Evolutionary conservation across 2,888 invertebrate genomes (phyloP).

Genomic region (Drosophila merina): DNA sequence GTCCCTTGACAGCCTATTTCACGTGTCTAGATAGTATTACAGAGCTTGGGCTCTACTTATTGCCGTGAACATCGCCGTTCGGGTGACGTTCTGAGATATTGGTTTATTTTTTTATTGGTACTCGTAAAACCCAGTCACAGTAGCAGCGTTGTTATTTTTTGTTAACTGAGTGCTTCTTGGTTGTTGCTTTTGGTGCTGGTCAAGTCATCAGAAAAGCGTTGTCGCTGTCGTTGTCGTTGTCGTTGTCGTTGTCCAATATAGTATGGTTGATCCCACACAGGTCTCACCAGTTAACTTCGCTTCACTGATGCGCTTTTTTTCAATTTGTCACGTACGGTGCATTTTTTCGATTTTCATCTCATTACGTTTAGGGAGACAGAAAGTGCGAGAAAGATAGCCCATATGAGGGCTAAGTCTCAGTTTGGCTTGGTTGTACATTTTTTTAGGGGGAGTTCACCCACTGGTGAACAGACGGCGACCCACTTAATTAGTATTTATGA

Average conservation of each 20-base stretch:
- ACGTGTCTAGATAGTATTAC: constrained; percentile 77
- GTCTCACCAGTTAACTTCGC: constrained; percentile 80
- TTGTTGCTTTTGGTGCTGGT: constrained; percentile 43
- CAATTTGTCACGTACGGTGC: constrained; percentile 82
- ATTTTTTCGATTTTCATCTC: constrained; percentile 58
- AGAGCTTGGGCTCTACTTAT: constrained; percentile 26
- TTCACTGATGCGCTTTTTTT: constrained; percentile 80
- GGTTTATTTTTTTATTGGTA: constrained; percentile 57
- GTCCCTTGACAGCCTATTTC: constrained; percentile 73
- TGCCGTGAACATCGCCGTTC: constrained; percentile 21
- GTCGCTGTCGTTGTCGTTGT: constrained; percentile 39
- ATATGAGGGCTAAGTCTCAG: background rate
- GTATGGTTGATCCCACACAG: constrained; percentile 78
- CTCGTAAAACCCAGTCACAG: constrained; percentile 63
- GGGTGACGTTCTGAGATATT: constrained; percentile 40
- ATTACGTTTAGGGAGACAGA: constrained; percentile 38
- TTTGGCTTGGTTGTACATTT: background rate
- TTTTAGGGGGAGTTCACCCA: too few relatives aligned
- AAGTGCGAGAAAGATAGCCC: constrained; percentile 7
- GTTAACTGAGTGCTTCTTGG: constrained; percentile 27
- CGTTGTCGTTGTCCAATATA: constrained; percentile 64
- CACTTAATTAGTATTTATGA: constrained; percentile 75
- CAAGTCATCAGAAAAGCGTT: constrained; percentile 69
- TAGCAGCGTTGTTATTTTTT: constrained; percentile 45
- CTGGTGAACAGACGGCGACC: constrained; percentile 5